These are phyloP conservation scores for Trinectes maculatus DNA, from an alignment of 2,113 vertebrate species.

Conservation along the genomic window DNA sequence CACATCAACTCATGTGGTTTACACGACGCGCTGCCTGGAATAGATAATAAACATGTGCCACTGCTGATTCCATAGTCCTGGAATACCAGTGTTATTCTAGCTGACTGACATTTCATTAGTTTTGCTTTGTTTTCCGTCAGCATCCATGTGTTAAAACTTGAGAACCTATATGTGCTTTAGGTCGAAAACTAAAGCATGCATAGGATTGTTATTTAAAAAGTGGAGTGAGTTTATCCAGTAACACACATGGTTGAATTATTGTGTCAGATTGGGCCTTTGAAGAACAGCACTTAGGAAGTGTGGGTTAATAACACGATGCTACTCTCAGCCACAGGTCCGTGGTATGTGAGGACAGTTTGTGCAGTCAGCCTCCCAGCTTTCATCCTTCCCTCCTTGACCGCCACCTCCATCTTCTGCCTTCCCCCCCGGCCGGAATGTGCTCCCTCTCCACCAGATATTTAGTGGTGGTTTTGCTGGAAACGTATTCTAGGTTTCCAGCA, in stretches of 20 bases:
- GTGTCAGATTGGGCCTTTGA: slow-evolving; percentile 2
- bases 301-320: slow-evolving; percentile 12
- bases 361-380: slow-evolving; percentile 29
- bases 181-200: no score
- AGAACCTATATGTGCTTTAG: no score
- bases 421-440: slow-evolving; percentile 40
- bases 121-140: slow-evolving; percentile 33
- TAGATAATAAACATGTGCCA: slow-evolving; percentile 53
- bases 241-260: not conserved
- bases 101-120: slow-evolving; percentile 10
- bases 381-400: slow-evolving; percentile 29
- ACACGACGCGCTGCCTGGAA: slow-evolving; percentile 46
- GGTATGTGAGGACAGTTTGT: slow-evolving; percentile 3
- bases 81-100: slow-evolving; percentile 22
- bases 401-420: slow-evolving; percentile 37
- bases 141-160: not conserved
- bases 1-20: slow-evolving; percentile 16
- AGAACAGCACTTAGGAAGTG: slow-evolving; percentile 15
- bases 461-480: slow-evolving; percentile 39
- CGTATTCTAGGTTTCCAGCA: slow-evolving; percentile 13
- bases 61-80: slow-evolving; percentile 43
- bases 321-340: slow-evolving; percentile 3
- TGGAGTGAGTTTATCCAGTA: not conserved
- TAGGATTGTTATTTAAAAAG: no score
- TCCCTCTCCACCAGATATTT: slow-evolving; percentile 50